Conservation (phyloP, 53 echinoderm and acorn worm genomes). For the Patiria pectinifera region DNA sequence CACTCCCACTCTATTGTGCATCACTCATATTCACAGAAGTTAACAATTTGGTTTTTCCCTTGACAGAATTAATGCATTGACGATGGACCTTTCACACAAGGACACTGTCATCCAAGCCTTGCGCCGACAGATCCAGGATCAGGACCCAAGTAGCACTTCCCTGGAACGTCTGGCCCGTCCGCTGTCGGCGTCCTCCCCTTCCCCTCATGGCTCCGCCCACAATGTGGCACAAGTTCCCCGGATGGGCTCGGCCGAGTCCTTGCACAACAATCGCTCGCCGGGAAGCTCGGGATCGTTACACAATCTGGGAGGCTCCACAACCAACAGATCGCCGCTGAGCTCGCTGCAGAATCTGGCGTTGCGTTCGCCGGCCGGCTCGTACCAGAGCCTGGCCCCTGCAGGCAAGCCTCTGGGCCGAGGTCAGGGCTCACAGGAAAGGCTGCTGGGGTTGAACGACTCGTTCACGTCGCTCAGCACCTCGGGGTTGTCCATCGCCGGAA, state of each 20-base stretch:
- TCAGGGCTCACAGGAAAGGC: constrained; percentile 79
- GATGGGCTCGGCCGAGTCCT: constrained; percentile 59
- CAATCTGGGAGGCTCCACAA: constrained; percentile 29
- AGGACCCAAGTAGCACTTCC: constrained; percentile 57
- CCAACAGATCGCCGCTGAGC: constrained; percentile 76
- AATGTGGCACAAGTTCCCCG: constrained; percentile 59
- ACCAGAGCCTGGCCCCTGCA: constrained; percentile 74
- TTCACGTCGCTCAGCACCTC: constrained; percentile 82
- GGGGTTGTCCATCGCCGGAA: constrained; percentile 77
- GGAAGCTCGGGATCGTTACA: constrained; percentile 68
- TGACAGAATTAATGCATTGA: constrained; percentile 69
- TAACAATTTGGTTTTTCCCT: neutral
- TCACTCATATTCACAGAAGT: too few species aligned
- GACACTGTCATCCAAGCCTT: constrained; percentile 87
- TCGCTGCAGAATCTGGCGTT: constrained; percentile 76
- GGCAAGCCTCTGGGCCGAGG: constrained; percentile 42
- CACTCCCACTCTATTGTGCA: too few species aligned
- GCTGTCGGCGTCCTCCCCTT: constrained; percentile 75
- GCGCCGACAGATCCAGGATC: constrained; percentile 79
- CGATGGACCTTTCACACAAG: constrained; percentile 76
- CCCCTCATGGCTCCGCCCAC: constrained; percentile 73
- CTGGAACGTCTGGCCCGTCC: constrained; percentile 62
- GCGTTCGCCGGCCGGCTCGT: constrained; percentile 77
- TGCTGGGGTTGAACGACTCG: constrained; percentile 74
- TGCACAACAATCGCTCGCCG: constrained; percentile 67